Base-by-base conservation (phyloP, 2,113 vertebrate genomes). In the Pionites leucogaster region DNA sequence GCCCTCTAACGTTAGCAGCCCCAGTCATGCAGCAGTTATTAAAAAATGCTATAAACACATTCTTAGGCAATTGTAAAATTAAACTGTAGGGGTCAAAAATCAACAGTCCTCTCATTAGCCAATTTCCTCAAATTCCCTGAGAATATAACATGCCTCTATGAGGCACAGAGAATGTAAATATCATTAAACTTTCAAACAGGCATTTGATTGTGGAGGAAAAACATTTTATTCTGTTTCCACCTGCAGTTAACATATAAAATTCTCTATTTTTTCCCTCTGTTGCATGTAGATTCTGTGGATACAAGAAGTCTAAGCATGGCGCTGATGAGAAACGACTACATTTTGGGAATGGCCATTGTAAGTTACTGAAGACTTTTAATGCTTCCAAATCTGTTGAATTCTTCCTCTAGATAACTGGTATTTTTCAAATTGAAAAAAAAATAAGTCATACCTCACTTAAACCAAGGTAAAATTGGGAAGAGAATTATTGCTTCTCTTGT, bases 311-410 rank as follows among this genome's bases (percentile, higher is more conserved):
- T 96, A 99, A 99, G 97, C 99, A 99, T 90, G 98, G 97, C 19
- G 27, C 98, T 74, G 99, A 99, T 97, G 99, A 99, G 94, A 99
- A 99, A 98, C 98, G 99, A 80, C 98, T 99, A 72, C 98, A 99
- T 97, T 99, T 99, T 98, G 99, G 99, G 86, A 99, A 99, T 55
- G 99, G 99, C 5, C 99, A 99, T 42, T 97, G 99, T 99, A 98
- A 99, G 99, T 99, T 97, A 89, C 74, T 59, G 17, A 91, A 72
- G 15, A 27, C 33, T 91, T 79, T 81, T 65, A 64, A 90, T 57
- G 9, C 17, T 67, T 80, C 25, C 35, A 77, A 35, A 31, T 83
- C 55, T 81, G 22, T 90, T 76, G 53, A 90, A 60, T 67, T 82
- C n/a, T 69, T 78, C 42, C 62, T 69, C 31, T 81, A 89, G 49